Evolutionary conservation across 2,113 vertebrate species (phyloP).

Genomic region (Neodon shergylaensis): DNA sequence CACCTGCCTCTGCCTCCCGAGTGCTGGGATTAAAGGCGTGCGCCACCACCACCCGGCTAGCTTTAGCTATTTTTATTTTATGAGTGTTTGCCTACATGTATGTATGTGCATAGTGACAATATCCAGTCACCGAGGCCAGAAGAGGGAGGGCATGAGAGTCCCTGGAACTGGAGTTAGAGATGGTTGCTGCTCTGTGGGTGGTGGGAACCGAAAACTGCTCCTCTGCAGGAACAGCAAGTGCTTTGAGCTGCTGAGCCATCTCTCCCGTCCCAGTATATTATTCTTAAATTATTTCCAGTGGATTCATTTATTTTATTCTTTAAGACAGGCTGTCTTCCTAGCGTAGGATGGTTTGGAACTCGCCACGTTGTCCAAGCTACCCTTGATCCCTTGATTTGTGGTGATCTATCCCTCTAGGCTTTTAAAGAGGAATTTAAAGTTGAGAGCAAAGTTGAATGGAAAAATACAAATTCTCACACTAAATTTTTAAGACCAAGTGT

Average conservation of each 20-base stretch:
- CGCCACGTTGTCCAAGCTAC: background rate
- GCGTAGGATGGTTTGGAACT: background rate
- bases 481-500: slow-evolving; percentile 20
- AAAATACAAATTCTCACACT: background rate
- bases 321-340: background rate
- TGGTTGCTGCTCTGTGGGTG: background rate
- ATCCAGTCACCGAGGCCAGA: background rate
- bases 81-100: background rate
- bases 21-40: too few species aligned
- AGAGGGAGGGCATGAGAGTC: background rate
- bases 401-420: background rate
- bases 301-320: background rate
- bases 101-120: background rate
- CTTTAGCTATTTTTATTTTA: background rate
- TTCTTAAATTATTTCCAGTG: background rate
- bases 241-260: background rate
- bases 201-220: background rate
- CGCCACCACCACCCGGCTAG: too few species aligned
- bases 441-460: slow-evolving; percentile 12
- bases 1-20: too few species aligned
- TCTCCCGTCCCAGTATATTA: background rate
- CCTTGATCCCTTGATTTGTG: background rate
- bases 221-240: background rate
- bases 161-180: background rate
- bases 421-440: slow-evolving; percentile 22